A percentile compares a stretch with the other conserved stretches of the same genome.
Conservation (phyloP, 1,140 invertebrate species). For the Arion vulgaris region DNA sequence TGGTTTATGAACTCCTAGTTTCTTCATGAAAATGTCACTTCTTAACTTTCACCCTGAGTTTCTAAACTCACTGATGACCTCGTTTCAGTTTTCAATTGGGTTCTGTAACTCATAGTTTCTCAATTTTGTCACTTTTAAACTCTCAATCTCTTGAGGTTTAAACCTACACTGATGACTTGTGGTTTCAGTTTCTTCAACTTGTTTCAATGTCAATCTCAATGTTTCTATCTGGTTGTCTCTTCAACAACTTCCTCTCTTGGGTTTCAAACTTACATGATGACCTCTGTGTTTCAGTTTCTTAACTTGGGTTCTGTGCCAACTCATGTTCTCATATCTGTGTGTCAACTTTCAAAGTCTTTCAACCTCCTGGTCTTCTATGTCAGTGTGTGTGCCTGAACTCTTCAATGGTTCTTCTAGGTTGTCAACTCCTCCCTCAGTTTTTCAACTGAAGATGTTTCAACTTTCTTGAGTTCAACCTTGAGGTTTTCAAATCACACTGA, state of each 20-base stretch:
- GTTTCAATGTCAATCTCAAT: conserved; percentile 8
- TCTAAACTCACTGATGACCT: not conserved
- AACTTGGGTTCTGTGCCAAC: conserved; percentile 34
- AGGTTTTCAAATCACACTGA: conserved; percentile 34
- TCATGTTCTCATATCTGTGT: conserved; percentile 11
- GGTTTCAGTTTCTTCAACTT: conserved; percentile 43
- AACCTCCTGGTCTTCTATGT: conserved; percentile 37
- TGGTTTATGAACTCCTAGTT: too few relatives aligned
- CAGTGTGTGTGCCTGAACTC: conserved; percentile 22
- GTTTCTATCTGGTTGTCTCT: conserved; percentile 16
- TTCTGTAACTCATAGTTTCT: not conserved
- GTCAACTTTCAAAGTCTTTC: conserved; percentile 20
- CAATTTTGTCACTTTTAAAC: not conserved
- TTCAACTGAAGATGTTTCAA: conserved; percentile 8
- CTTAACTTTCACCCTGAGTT: conserved; percentile 17
- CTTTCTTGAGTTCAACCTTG: conserved; percentile 34
- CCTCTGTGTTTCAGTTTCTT: too few relatives aligned
- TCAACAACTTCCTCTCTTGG: conserved; percentile 31
- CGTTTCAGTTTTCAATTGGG: not conserved
- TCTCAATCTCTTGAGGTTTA: conserved; percentile 31
- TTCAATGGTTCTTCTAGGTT: conserved; percentile 33
- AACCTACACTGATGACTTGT: conserved; percentile 24
- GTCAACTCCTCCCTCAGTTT: conserved; percentile 21
- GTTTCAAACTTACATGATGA: conserved; percentile 38
- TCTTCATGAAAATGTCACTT: conserved; percentile 33